Evolutionary conservation across 2,113 vertebrate species (phyloP), one percentile per base, ranked within the genome.

Genomic region (Elephantulus edwardii): DNA sequence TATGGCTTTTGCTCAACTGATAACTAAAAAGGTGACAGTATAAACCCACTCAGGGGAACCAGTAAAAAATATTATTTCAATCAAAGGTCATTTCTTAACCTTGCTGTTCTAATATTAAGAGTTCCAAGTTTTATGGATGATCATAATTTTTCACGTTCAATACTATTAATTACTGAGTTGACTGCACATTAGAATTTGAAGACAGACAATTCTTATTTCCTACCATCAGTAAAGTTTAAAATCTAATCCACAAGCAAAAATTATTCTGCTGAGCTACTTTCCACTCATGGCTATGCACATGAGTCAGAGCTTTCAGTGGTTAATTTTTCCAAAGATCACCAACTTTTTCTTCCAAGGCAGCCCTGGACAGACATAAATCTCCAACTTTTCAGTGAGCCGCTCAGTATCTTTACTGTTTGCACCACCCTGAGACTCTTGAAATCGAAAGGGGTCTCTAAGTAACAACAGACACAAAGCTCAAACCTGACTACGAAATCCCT

Each of bases 401-500:
- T 14, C 13, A 64, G 30, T 33, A n/a, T 33, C 13, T n/a, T n/a
- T 13, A 64, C 62, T 16, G 13, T n/a, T n/a, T 64, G 26, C 16
- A 64, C 26, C 30, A 64, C 62, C 62, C 33, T 5, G 8, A 30
- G 62, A n/a, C 20, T n/a, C 30, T 33, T 79, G 72, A 88, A 74
- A 60, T 70, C 28, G 72, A 90, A 89, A 0, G 58, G 22, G 89
- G 13, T 56, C 52, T 13, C 28, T 86, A 82, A 72, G 88, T 44
- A 46, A 20, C 9, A 5, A 71, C 5, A 79, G 35, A 83, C 76
- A 46, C 42, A 60, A 86, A 92, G 58, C 13, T 83, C 26, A 82
- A 78, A 89, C 79, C n/a, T 8, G 82, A 64, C 50, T 62, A 75
- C 28, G 72, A 68, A 84, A 89, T 48, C 60, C 42, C n/a, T 62